Evolutionary conservation across 2,888 invertebrate species (phyloP).

Genomic region (Lasioglossum lativentre): DNA sequence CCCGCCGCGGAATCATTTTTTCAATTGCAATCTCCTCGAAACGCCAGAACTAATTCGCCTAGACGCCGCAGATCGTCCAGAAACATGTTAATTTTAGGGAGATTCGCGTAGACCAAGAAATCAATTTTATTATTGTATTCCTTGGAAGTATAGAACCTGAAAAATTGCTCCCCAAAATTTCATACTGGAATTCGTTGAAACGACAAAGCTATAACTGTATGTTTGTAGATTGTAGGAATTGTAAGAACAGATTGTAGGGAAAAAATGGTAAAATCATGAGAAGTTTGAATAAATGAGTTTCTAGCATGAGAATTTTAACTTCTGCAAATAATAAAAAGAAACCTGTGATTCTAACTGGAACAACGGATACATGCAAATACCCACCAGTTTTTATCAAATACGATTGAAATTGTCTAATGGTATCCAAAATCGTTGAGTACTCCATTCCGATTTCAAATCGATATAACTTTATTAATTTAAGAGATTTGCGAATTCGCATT

Average conservation of each 20-base stretch:
- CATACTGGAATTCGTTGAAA: not conserved
- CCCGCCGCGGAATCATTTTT: not conserved
- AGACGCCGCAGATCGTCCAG: not conserved
- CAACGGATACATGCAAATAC: too few relatives aligned
- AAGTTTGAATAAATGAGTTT: too few relatives aligned
- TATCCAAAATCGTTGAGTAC: not conserved
- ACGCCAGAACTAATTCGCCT: not conserved
- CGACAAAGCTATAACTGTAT: too few relatives aligned
- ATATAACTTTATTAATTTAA: not conserved
- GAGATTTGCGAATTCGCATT: not conserved
- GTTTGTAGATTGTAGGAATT: too few relatives aligned
- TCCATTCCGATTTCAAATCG: not conserved
- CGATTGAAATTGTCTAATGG: not conserved
- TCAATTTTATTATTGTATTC: too few relatives aligned
- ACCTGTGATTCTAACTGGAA: not conserved
- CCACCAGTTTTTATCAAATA: not conserved
- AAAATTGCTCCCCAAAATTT: not conserved
- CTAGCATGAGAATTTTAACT: too few relatives aligned
- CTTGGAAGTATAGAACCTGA: not conserved
- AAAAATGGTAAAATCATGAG: too few relatives aligned
- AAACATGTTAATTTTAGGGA: not conserved
- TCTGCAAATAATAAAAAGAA: not conserved
- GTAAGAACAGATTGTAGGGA: too few relatives aligned
- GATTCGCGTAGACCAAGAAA: too few relatives aligned
- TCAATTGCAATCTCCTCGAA: not conserved